phyloP scores from a whole-genome alignment of 1,140 invertebrate species.

The Drosophila triauraria region DNA sequence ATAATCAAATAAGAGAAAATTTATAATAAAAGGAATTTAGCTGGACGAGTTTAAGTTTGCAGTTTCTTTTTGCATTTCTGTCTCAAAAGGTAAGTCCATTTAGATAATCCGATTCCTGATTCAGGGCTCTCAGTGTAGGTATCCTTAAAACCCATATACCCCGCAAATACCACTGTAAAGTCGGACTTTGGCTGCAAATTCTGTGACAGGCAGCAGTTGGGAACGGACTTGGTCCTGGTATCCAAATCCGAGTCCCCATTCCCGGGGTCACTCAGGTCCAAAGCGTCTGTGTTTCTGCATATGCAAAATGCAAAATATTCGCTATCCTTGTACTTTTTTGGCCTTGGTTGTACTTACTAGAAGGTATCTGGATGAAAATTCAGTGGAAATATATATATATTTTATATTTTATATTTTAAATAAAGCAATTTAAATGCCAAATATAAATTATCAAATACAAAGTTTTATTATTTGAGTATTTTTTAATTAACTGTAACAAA shows the following conservation, averaged over 20 bases:
- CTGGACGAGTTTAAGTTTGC: too few relatives aligned
- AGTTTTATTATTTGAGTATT: neutral
- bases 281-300: conserved; percentile 59
- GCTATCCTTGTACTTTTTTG: conserved; percentile 29
- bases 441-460: neutral
- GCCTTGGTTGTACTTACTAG: conserved; percentile 9
- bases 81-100: too few relatives aligned
- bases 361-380: neutral
- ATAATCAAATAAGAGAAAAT: neutral
- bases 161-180: conserved; percentile 46
- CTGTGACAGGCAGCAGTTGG: conserved; percentile 60
- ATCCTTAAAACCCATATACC: conserved; percentile 7
- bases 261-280: conserved; percentile 49
- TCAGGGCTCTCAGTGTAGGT: conserved; percentile 16
- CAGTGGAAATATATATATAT: conserved; percentile 9
- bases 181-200: conserved; percentile 48
- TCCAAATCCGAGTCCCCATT: conserved; percentile 27
- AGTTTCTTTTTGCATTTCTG: too few relatives aligned
- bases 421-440: neutral
- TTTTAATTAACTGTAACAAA: neutral
- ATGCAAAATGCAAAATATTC: conserved; percentile 56
- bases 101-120: neutral
- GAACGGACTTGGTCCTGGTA: conserved; percentile 28
- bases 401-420: neutral
- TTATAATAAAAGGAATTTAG: too few relatives aligned